Conservation (phyloP, 2,113 vertebrate species). For the Panthera leo region DNA sequence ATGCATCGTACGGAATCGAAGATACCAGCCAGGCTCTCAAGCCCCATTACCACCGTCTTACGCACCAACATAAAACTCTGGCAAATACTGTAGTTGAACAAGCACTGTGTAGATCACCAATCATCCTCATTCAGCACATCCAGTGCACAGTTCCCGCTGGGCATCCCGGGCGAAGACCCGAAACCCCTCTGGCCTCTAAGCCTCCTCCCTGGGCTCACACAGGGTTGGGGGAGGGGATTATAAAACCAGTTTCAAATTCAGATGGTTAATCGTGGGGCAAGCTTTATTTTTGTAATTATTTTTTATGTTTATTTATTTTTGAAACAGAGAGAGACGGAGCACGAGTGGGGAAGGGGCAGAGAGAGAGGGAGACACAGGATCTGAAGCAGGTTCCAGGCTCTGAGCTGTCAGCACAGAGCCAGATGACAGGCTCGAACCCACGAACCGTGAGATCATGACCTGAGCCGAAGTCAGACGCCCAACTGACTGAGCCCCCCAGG, state of each 20-base stretch:
- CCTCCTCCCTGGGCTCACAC: background rate
- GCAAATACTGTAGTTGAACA: background rate
- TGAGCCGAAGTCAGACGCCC: too few relatives aligned
- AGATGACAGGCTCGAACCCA: too few relatives aligned
- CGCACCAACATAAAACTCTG: background rate
- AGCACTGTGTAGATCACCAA: background rate
- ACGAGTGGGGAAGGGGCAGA: too few relatives aligned
- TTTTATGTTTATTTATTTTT: too few relatives aligned
- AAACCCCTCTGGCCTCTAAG: too few relatives aligned
- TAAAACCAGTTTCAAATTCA: background rate
- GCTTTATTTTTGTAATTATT: background rate
- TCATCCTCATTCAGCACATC: rapidly evolving
- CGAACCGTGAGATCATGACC: too few relatives aligned
- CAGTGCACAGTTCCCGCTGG: rapidly evolving
- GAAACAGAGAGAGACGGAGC: too few relatives aligned
- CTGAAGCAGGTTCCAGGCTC: too few relatives aligned
- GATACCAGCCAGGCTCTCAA: background rate
- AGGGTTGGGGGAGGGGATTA: background rate
- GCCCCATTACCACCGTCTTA: too few relatives aligned
- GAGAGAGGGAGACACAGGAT: too few relatives aligned
- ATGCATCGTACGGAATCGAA: background rate
- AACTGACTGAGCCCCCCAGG: too few relatives aligned
- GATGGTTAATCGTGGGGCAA: background rate
- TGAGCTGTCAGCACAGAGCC: too few relatives aligned
- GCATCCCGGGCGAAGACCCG: background rate